Evolutionary conservation across 2,888 invertebrate species (phyloP), one percentile per base, ranked within the genome.

Genomic region (Blastobasis adustella): DNA sequence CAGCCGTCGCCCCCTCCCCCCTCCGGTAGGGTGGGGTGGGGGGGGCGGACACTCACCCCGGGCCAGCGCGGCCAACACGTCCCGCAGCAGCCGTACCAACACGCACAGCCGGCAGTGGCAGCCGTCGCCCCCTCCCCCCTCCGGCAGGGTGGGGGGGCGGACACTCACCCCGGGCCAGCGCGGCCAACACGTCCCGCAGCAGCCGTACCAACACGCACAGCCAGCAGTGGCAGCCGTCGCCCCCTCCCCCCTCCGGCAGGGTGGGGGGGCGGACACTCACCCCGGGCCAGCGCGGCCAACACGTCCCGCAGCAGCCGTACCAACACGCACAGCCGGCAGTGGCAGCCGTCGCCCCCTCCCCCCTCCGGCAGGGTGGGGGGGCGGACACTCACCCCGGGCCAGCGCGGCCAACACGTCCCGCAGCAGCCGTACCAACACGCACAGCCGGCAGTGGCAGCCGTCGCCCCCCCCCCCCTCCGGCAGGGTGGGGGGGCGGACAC

Each of bases 51-150:
- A 85, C 46, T 77, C 8, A 82, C 85, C 78, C 52, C 77, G 74
- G 4, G 82, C 82, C 5, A 85, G 62, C 10, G 73, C 71, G 63
- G 74, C 71, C 6, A 84, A 69, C 4, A 77, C 63, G 49, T 67
- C 69, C 1, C 71, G 58, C 37, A 85, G 62, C 55, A 78, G 63
- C 4, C 62, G 60, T n/a, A 62, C 64, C 37, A 83, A 76, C 53
- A 86, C 66, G 54, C 87, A 87, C 54, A 78, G 68, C 10, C 79
- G 76, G 59, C 87, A 87, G 71, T 85, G 85, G 63, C 87, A 87
- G 2, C 76, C 79, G 71, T 80, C 79, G 7, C 74, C 69, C 0
- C 80, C 82, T 8, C 79, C 76, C 23, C 23, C 23, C 23, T 23
- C 23, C 23, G n/a, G n/a, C 23, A 23, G n/a, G n/a, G n/a, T n/a